Conservation (phyloP, 2,888 invertebrate genomes). For the Steinernema scapterisci region DNA sequence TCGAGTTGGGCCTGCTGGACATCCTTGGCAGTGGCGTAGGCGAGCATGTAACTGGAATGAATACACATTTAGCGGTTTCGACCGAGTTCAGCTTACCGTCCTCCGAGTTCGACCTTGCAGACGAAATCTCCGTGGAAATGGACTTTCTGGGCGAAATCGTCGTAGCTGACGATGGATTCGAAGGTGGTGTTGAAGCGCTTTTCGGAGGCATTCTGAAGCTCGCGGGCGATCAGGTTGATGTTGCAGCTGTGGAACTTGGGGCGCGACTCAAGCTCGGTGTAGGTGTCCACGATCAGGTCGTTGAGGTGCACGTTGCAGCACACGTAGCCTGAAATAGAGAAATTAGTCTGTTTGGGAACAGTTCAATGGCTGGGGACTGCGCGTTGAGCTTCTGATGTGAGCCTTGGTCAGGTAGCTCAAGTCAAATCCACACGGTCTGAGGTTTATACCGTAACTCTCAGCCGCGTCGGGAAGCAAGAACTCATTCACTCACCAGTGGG, state of each 20-base stretch:
- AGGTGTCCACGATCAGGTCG: conserved; percentile 51
- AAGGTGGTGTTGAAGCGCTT: conserved; percentile 47
- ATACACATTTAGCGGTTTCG: not conserved
- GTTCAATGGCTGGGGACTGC: not conserved
- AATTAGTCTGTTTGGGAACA: not conserved
- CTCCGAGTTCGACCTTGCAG: conserved; percentile 49
- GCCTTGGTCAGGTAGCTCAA: no score
- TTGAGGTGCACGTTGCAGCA: conserved; percentile 48
- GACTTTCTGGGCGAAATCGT: conserved; percentile 51
- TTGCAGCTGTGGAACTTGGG: conserved; percentile 51
- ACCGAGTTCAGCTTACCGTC: conserved; percentile 39
- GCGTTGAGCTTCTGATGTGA: no score
- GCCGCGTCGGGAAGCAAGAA: no score
- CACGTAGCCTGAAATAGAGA: conserved; percentile 40
- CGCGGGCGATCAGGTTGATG: conserved; percentile 47
- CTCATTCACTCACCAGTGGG: conserved; percentile 41
- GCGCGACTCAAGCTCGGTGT: conserved; percentile 46
- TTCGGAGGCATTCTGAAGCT: conserved; percentile 8
- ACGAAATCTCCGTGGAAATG: conserved; percentile 50
- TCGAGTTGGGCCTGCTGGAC: conserved; percentile 31
- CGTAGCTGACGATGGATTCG: conserved; percentile 48
- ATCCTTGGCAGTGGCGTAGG: conserved; percentile 49
- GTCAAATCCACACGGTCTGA: no score
- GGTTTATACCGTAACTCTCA: no score
- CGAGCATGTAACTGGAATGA: conserved; percentile 47